A percentile compares a stretch with the other conserved stretches of the same genome.
These are phyloP conservation scores for Anoura caudifer DNA, from an alignment of 2,113 vertebrate genomes.

Conservation along the genomic window DNA sequence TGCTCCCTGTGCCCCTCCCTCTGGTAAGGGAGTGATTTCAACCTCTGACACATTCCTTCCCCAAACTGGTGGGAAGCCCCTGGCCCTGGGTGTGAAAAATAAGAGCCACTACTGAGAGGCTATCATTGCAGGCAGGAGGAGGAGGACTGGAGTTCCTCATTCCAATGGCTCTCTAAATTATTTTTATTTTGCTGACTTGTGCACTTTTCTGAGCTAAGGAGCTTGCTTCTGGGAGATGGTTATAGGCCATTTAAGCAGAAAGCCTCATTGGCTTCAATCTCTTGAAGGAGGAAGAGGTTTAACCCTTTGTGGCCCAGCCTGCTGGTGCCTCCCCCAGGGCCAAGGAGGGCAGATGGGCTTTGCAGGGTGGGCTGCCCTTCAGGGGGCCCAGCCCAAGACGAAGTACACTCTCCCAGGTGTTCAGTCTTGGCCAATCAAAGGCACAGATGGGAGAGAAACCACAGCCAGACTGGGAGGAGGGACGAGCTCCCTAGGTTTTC, in stretches of 20 bases:
- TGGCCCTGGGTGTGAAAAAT: slow-evolving; percentile 15
- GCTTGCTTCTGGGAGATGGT: background rate
- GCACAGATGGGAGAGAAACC: background rate
- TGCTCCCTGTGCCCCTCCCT: background rate
- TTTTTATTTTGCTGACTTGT: slow-evolving; percentile 59
- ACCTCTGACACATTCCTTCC: background rate
- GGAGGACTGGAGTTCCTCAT: slow-evolving; percentile 1
- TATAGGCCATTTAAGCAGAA: slow-evolving; percentile 60
- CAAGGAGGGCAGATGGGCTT: background rate
- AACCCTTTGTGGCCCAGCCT: slow-evolving; percentile 4
- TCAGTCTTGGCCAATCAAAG: background rate
- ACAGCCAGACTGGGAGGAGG: background rate
- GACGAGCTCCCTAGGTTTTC: background rate
- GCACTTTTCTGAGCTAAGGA: slow-evolving; percentile 48
- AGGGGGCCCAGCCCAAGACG: background rate
- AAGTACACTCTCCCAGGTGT: background rate
- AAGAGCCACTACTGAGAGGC: background rate
- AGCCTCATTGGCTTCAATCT: slow-evolving; percentile 37
- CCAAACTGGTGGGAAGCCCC: background rate
- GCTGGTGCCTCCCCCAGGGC: background rate
- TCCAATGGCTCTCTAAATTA: slow-evolving; percentile 45
- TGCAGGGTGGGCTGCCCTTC: background rate
- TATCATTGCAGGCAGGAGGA: background rate
- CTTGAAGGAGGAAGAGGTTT: background rate
- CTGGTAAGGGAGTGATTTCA: background rate